phyloP scores from a whole-genome alignment of 2,888 invertebrate species.

The Hyalella azteca region DNA sequence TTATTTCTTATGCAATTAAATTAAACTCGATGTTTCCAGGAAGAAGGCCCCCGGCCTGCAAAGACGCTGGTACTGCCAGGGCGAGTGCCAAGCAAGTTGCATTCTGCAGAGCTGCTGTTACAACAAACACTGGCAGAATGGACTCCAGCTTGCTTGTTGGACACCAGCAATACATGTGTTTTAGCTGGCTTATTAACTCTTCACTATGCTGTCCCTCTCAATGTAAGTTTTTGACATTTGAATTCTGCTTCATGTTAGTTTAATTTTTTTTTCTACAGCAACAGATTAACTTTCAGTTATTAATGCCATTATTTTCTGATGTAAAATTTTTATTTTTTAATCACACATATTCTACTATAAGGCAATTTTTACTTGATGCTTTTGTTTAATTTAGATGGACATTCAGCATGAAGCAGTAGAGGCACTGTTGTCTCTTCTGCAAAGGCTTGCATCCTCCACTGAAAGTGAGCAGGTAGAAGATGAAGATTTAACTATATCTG shows the following conservation, averaged over 20 bases:
- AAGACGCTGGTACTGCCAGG: conserved; percentile 52
- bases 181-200: conserved; percentile 43
- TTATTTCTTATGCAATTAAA: neutral
- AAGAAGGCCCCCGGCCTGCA: conserved; percentile 44
- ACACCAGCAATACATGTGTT: neutral
- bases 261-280: no score
- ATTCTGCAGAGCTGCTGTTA: conserved; percentile 40
- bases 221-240: conserved; percentile 27
- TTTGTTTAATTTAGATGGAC: conserved; percentile 32
- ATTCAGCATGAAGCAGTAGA: conserved; percentile 40
- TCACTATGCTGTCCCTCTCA: conserved; percentile 44
- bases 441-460: neutral
- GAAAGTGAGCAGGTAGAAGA: neutral
- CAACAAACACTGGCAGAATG: conserved; percentile 39
- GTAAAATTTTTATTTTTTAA: no score
- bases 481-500: neutral
- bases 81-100: conserved; percentile 44
- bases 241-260: neutral
- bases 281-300: no score
- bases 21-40: conserved; percentile 26
- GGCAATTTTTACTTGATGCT: no score
- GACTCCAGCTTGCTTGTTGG: neutral
- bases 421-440: conserved; percentile 43
- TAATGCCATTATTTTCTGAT: no score
- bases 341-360: no score